These are phyloP conservation scores for Cosmia trapezina DNA, from an alignment of 2,888 invertebrate genomes.

Conservation along the genomic window DNA sequence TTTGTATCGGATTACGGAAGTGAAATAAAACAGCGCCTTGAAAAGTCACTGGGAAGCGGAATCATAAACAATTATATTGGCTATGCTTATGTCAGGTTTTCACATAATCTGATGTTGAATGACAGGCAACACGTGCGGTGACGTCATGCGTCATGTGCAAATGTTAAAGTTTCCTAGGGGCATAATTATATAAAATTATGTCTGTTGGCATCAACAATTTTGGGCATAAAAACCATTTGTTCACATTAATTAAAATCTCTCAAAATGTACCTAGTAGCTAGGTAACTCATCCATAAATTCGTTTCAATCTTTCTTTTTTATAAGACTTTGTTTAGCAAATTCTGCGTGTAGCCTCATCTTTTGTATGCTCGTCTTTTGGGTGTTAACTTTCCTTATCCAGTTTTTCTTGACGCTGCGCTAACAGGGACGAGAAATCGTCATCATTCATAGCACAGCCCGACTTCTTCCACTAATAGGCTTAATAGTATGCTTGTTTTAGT, in stretches of 20 bases:
- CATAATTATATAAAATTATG: neutral
- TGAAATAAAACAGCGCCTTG: slow-evolving; percentile 10
- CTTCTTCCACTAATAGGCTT: neutral
- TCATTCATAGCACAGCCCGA: too few relatives aligned
- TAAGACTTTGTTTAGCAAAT: neutral
- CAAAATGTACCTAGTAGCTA: too few relatives aligned
- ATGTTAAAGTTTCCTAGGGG: slow-evolving; percentile 3
- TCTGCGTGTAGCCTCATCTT: neutral
- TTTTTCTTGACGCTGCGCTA: neutral
- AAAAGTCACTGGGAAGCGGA: slow-evolving; percentile 7
- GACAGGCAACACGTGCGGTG: slow-evolving; percentile 15
- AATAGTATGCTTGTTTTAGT: too few relatives aligned
- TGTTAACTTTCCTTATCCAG: neutral
- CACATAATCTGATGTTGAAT: slow-evolving; percentile 17
- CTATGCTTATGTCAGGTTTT: neutral
- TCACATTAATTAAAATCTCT: too few relatives aligned
- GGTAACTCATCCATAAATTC: neutral
- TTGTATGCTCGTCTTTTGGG: too few relatives aligned
- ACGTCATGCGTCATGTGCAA: neutral
- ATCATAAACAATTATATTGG: neutral
- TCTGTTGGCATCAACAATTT: neutral
- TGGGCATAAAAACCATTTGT: slow-evolving; percentile 1
- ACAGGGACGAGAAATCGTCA: too few relatives aligned
- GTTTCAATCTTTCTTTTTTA: neutral
- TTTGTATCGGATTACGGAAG: neutral